These are phyloP conservation scores for Pemphigus obesinymphae DNA, from an alignment of 1,140 invertebrate species.

Conservation along the genomic window DNA sequence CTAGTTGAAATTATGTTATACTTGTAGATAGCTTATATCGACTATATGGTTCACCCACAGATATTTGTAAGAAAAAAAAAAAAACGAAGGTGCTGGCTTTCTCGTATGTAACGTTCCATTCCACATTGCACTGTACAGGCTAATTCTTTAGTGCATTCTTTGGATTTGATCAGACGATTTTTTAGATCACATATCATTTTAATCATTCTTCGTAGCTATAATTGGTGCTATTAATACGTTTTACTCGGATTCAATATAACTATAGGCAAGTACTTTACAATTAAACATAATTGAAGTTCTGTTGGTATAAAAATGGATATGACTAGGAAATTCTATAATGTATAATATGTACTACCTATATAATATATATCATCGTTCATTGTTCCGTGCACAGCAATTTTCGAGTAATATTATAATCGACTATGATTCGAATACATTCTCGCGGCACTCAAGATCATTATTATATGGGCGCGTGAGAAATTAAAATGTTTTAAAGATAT, in stretches of 20 bases:
- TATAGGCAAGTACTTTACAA: background rate
- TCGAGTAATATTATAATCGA: constrained; percentile 21
- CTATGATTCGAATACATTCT: background rate
- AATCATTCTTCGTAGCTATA: too few relatives aligned
- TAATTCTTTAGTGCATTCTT: background rate
- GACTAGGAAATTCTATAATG: background rate
- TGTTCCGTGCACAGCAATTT: background rate
- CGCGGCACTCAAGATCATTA: background rate
- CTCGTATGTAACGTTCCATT: background rate
- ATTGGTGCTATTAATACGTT: too few relatives aligned
- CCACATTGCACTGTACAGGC: background rate
- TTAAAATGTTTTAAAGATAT: constrained; percentile 15
- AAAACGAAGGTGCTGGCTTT: background rate
- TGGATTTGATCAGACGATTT: background rate
- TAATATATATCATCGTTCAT: background rate
- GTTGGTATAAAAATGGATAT: background rate
- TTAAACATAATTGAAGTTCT: background rate
- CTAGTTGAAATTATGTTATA: too few relatives aligned
- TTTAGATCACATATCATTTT: background rate
- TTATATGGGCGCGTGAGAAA: constrained; percentile 26
- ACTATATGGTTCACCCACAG: background rate
- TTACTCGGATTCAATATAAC: background rate
- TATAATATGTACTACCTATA: constrained; percentile 2
- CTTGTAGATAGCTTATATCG: background rate
- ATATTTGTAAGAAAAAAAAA: background rate